Percentiles rank a stretch among this genome's conserved stretches.
Evolutionary conservation across 2,113 vertebrate species (phyloP).

Genomic region (Mustela lutreola): DNA sequence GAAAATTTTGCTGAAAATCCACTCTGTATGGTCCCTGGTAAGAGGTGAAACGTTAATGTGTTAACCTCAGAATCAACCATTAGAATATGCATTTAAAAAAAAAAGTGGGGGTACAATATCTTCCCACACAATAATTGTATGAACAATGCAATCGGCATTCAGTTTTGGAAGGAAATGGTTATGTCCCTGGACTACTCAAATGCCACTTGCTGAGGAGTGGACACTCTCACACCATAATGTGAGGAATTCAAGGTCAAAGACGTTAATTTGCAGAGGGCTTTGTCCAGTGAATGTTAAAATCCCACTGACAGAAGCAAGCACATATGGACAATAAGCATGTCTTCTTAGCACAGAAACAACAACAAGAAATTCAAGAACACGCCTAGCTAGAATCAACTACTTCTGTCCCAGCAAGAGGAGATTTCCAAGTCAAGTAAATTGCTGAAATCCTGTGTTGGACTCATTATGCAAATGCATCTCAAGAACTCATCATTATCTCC

Average conservation of each 20-base stretch:
- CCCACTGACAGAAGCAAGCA: too few relatives aligned
- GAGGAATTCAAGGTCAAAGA: not conserved
- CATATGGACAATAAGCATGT: fast-evolving
- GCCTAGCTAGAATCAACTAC: not conserved
- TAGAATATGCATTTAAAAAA: not conserved
- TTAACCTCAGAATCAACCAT: not conserved
- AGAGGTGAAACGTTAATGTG: fast-evolving
- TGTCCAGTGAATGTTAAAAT: not conserved
- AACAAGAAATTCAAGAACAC: not conserved
- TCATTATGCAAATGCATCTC: not conserved
- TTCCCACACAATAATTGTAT: not conserved
- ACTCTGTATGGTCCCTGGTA: fast-evolving
- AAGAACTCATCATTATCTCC: not conserved
- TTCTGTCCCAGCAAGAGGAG: not conserved
- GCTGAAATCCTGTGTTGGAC: fast-evolving
- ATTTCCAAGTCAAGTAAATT: not conserved
- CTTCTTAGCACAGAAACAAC: not conserved
- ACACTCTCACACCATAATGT: not conserved
- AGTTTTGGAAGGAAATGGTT: not conserved
- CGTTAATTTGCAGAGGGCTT: not conserved
- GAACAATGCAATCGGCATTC: not conserved
- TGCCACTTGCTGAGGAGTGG: not conserved
- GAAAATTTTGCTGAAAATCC: too few relatives aligned
- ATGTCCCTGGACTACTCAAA: fast-evolving
- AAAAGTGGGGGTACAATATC: too few relatives aligned